Evolutionary conservation across 2,888 invertebrate species (phyloP), one percentile per base, ranked within the genome.

Genomic region (Cyclophora albipunctata): DNA sequence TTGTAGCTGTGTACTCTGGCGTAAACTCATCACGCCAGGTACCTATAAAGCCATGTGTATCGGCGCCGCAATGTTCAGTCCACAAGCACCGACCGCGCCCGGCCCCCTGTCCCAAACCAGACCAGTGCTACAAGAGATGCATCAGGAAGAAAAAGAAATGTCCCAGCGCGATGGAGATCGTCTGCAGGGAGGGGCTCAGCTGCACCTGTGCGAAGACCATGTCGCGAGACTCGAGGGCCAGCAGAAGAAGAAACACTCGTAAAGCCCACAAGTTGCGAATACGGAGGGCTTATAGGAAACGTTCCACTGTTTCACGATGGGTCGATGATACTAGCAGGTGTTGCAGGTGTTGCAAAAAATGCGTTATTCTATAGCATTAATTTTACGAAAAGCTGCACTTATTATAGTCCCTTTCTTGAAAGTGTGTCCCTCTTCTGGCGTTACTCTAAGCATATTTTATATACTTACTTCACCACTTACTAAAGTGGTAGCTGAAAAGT

Each of bases 71-170:
- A 60, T 85, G 86, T 67, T 78, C 78, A 56, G 67, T 62, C 7
- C 85, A 84, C 67, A 77, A 59, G 47, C 84, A 82, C 56, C 72
- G 83, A 56, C 86, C 82, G 2, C 72, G 78, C 41, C 75, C 80
- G 40, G 65, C 78, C 20, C 81, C 84, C 3, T 86, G 86, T 52
- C 73, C 78, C 6, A 51, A 73, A n/a, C 85, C 83, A 41, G 81
- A 84, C 51, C 66, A 75, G 53, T 87, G 86, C 62, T 84, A 76
- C 61, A 69, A 72, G 46, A 77, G 72, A 63, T 78, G 81, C 57
- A 73, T 68, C 46, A 76, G 63, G 55, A 62, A 64, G 47, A 81
- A 77, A 53, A 50, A 51, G 33, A 84, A 80, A 69, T 84, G 85
- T 46, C 77, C 77, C 44, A 83, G 81, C 50, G 78, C 85, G 6